Conservation (phyloP, 1,140 invertebrate genomes). For the Trachymyrmex cornetzi region DNA sequence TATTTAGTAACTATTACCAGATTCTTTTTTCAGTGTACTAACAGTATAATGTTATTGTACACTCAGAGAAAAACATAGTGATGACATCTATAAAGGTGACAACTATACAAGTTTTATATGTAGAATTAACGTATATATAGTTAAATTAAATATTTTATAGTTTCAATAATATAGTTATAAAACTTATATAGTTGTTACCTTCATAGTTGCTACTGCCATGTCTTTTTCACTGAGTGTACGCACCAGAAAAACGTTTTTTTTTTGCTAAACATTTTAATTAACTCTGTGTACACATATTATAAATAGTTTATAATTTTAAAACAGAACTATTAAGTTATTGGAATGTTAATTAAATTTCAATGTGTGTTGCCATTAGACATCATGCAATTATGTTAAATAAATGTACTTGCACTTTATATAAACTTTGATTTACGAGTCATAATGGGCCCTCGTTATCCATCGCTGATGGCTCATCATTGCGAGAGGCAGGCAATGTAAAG, state of each 20-base stretch:
- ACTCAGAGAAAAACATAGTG: too few relatives aligned
- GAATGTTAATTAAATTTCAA: constrained; percentile 38
- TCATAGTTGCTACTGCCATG: too few relatives aligned
- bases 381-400: constrained; percentile 27
- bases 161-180: too few relatives aligned
- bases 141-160: too few relatives aligned
- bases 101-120: too few relatives aligned
- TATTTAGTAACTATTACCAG: too few relatives aligned
- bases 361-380: background rate
- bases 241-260: background rate
- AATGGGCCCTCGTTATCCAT: constrained; percentile 16
- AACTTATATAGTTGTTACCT: too few relatives aligned
- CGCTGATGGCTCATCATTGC: constrained; percentile 19
- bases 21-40: too few relatives aligned
- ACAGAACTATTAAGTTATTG: background rate
- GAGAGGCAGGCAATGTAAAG: background rate
- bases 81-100: too few relatives aligned
- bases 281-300: background rate
- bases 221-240: too few relatives aligned
- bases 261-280: background rate
- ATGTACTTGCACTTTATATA: constrained; percentile 1
- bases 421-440: constrained; percentile 47
- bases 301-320: background rate
- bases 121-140: too few relatives aligned
- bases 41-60: too few relatives aligned